phyloP scores from a whole-genome alignment of 2,113 vertebrate genomes.

The Urocitellus parryii region DNA sequence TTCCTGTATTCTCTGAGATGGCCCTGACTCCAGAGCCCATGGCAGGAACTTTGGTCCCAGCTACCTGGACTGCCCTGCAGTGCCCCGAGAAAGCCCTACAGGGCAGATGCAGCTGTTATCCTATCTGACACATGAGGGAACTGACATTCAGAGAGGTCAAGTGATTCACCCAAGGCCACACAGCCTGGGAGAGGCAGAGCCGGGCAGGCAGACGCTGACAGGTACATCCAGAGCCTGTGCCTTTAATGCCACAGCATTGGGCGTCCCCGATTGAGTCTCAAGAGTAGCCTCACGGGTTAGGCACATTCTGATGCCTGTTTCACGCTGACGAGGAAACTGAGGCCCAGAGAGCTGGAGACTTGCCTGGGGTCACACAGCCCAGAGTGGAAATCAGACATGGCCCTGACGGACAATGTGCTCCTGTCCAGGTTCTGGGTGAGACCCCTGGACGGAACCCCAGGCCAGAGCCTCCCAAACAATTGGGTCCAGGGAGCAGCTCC shows the following conservation, averaged over 20 bases:
- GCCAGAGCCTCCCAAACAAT: neutral
- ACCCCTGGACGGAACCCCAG: neutral
- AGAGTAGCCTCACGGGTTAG: fast-evolving
- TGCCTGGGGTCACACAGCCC: neutral
- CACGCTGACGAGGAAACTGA: neutral
- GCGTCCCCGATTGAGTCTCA: neutral
- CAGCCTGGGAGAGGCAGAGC: neutral
- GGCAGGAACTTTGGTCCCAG: neutral
- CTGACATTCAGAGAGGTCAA: neutral
- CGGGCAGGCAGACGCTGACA: neutral
- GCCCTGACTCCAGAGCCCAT: neutral
- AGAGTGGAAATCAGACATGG: neutral
- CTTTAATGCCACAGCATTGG: neutral
- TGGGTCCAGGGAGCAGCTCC: neutral
- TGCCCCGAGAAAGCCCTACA: neutral
- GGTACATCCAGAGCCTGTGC: neutral
- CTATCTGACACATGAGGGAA: neutral
- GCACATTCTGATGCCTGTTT: neutral
- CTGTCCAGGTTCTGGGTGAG: neutral
- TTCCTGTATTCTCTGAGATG: neutral
- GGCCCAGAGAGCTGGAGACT: neutral
- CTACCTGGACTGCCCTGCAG: neutral
- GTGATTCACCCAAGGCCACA: neutral
- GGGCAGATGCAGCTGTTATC: neutral
- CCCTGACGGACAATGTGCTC: neutral